Percentiles rank a stretch among this genome's conserved stretches.
Conservation (phyloP, 2,888 invertebrate genomes). For the Caenorhabditis imperialis region DNA sequence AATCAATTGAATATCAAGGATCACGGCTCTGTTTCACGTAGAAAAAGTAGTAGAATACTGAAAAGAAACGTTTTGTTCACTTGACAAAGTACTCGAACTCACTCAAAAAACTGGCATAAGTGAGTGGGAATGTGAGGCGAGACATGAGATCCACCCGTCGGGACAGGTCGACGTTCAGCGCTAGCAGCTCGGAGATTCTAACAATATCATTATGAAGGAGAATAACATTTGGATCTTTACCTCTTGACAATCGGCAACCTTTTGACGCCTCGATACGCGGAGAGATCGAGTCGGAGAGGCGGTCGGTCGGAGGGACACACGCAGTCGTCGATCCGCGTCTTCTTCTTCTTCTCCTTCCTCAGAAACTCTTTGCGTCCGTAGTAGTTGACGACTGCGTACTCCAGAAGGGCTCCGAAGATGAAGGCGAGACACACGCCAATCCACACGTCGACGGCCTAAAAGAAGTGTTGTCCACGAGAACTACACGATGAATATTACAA, state of each 20-base stretch:
- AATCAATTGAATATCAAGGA: neutral
- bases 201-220: neutral
- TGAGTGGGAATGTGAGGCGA: conserved; percentile 69
- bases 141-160: conserved; percentile 75
- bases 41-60: conserved; percentile 74
- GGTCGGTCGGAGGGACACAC: conserved; percentile 74
- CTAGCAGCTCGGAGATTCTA: conserved; percentile 42
- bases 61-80: conserved; percentile 34
- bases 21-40: conserved; percentile 67
- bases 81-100: conserved; percentile 14
- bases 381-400: conserved; percentile 94
- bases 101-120: conserved; percentile 69
- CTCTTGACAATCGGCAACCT: conserved; percentile 41
- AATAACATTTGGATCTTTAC: conserved; percentile 27
- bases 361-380: conserved; percentile 84
- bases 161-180: conserved; percentile 67
- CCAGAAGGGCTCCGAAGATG: conserved; percentile 95
- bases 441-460: conserved; percentile 82
- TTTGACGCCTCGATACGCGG: conserved; percentile 60
- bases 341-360: conserved; percentile 72
- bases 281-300: conserved; percentile 68
- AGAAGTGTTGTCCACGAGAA: no score
- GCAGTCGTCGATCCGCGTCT: conserved; percentile 72
- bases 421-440: conserved; percentile 87
- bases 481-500: neutral